phyloP scores from a whole-genome alignment of 1,140 invertebrate genomes.

The Thrips palmi region DNA sequence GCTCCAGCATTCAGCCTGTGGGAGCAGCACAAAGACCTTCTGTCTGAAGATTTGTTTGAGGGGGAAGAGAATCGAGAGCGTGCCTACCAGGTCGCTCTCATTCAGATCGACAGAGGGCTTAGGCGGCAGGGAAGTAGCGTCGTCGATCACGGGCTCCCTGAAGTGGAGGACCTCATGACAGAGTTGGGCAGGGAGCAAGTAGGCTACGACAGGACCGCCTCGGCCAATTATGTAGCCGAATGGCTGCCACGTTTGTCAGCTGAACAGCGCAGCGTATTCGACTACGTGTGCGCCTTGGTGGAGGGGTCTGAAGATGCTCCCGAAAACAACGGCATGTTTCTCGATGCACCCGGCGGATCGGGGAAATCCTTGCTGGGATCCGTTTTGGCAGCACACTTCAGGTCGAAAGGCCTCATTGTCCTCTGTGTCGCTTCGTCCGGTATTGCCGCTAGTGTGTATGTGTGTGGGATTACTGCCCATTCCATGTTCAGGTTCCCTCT shows the following conservation, averaged over 20 bases:
- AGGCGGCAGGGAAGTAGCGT: slow-evolving; percentile 5
- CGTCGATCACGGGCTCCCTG: slow-evolving; percentile 6
- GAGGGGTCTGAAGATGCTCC: not conserved
- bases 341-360: slow-evolving; percentile 16
- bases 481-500: slow-evolving; percentile 10
- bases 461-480: slow-evolving; percentile 10
- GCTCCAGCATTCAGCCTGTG: too few relatives aligned
- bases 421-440: slow-evolving; percentile 14
- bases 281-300: not conserved
- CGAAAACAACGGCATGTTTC: slow-evolving; percentile 4
- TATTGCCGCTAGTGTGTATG: slow-evolving; percentile 15
- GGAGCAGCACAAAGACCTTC: not conserved
- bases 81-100: not conserved
- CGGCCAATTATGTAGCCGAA: slow-evolving; percentile 1
- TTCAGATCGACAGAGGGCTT: slow-evolving; percentile 2
- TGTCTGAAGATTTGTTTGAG: not conserved
- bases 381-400: slow-evolving; percentile 11
- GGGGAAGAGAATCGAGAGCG: not conserved
- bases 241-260: slow-evolving; percentile 8
- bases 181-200: slow-evolving; percentile 9
- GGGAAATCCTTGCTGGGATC: slow-evolving; percentile 16
- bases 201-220: not conserved
- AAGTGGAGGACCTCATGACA: slow-evolving; percentile 1
- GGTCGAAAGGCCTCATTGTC: slow-evolving; percentile 10
- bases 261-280: slow-evolving; percentile 7